Percentiles rank a stretch among this genome's conserved stretches.
Evolutionary conservation across 2,113 vertebrate species (phyloP).

Genomic region (Regulus satrapa): DNA sequence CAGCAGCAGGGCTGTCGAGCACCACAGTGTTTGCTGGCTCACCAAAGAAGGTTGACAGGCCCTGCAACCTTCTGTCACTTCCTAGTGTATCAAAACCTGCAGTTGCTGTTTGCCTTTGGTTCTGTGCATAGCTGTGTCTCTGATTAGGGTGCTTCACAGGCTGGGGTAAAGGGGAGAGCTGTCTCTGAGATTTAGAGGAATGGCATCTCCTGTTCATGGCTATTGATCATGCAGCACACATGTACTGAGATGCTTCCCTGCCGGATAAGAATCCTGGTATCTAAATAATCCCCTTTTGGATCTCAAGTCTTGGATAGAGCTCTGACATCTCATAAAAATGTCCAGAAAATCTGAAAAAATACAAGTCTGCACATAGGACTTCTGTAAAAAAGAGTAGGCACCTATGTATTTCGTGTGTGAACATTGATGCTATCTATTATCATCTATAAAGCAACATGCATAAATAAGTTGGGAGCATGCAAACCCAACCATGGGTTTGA

Average conservation of each 20-base stretch:
- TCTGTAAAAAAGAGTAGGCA: background rate
- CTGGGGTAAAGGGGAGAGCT: background rate
- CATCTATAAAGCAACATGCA: background rate
- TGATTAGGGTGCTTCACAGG: accelerated
- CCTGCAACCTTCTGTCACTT: background rate
- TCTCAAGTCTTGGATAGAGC: background rate
- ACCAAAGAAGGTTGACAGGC: background rate
- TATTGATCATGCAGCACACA: background rate
- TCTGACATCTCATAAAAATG: background rate
- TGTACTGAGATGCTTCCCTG: background rate
- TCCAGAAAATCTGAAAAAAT: background rate
- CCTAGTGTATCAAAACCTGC: accelerated
- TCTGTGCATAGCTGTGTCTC: accelerated
- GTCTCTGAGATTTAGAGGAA: background rate
- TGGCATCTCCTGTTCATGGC: background rate
- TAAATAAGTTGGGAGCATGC: background rate
- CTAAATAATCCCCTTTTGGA: background rate
- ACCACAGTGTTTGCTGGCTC: background rate
- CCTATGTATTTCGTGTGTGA: background rate
- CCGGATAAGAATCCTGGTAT: background rate
- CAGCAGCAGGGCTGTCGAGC: background rate
- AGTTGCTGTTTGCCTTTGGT: background rate
- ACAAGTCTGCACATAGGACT: background rate
- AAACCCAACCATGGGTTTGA: background rate
- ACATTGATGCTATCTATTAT: background rate